Base-by-base conservation (phyloP, 2,797 vertebrate genomes). In the Mastacembelus armatus region DNA sequence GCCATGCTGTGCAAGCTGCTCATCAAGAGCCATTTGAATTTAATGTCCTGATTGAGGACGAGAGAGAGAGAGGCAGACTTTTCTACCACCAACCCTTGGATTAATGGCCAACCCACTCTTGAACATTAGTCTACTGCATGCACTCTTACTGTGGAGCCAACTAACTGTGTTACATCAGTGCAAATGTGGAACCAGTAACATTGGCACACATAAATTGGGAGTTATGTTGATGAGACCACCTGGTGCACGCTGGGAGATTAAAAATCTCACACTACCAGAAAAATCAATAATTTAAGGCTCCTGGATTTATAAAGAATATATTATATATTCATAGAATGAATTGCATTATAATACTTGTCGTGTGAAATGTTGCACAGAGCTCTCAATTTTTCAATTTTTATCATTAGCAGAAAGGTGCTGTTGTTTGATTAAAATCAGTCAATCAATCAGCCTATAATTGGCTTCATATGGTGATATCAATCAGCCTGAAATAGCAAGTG, bases 201-300 rank as follows among this genome's bases (percentile, higher is more conserved):
- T 56, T 29, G 22, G 62, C 9, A 47, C 44, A 29, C 29, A 19
- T 26, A 10, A 67, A 48, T 59, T 11, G 16, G n/a, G n/a, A 63
- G 39, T 12, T 40, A 33, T 64, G 38, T 19, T 50, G 32, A 33
- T 27, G 50, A 49, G 33, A 39, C 16, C 16, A 39, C 16, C 36
- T n/a, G 16, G 27, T 51, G 64, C 47, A 64, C 29, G n/a, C 39
- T 85, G 63, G 54, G 60, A 66, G 18, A 29, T 44, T 22, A 24
- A 43, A 65, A 61, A 55, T 24, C 0, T 3, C 6, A 21, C 5
- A 18, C 16, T 24, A 2, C 10, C 40, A 40, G 4, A 39, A 14
- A 24, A 39, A 48, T 7, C 1, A 18, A 12, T 30, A 0, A 43
- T 45, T 52, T 32, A 10, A 10, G 3, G 6, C 7, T 19, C 5